Evolutionary conservation across 1,140 invertebrate species (phyloP).

Genomic region (Hypsibius dujardini): DNA sequence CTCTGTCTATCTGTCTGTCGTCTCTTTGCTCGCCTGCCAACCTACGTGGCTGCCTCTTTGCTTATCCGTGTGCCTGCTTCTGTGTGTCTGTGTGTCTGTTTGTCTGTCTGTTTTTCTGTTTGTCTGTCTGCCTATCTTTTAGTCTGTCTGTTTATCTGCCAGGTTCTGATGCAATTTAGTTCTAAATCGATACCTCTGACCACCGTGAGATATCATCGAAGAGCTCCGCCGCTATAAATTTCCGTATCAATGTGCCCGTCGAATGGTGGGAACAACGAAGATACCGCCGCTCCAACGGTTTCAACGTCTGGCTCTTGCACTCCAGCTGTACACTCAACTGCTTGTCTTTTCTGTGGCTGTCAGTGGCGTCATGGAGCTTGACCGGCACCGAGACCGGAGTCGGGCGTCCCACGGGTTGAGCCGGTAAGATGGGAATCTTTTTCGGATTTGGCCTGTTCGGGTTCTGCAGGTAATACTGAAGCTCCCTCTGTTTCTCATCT

Average conservation of each 20-base stretch:
- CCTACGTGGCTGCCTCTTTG: too few relatives aligned
- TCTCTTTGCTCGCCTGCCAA: too few relatives aligned
- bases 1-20: too few relatives aligned
- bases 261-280: slow-evolving; percentile 85
- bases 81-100: too few relatives aligned
- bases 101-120: too few relatives aligned
- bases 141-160: neutral
- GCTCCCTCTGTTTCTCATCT: neutral
- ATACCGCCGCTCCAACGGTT: slow-evolving; percentile 66
- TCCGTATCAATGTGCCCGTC: slow-evolving; percentile 88
- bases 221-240: slow-evolving; percentile 89
- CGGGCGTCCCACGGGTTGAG: neutral
- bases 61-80: too few relatives aligned
- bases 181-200: slow-evolving; percentile 58
- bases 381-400: slow-evolving; percentile 15
- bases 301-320: slow-evolving; percentile 60
- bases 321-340: slow-evolving; percentile 81
- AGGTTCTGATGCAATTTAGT: neutral
- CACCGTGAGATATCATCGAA: slow-evolving; percentile 77
- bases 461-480: neutral
- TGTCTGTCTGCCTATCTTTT: too few relatives aligned
- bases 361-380: slow-evolving; percentile 44
- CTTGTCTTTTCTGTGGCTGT: slow-evolving; percentile 84
- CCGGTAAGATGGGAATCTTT: neutral
- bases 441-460: neutral